Evolutionary conservation across 2,797 vertebrate genomes (phyloP), one percentile per base, ranked within the genome.

Genomic region (Leucoraja ocellata): DNA sequence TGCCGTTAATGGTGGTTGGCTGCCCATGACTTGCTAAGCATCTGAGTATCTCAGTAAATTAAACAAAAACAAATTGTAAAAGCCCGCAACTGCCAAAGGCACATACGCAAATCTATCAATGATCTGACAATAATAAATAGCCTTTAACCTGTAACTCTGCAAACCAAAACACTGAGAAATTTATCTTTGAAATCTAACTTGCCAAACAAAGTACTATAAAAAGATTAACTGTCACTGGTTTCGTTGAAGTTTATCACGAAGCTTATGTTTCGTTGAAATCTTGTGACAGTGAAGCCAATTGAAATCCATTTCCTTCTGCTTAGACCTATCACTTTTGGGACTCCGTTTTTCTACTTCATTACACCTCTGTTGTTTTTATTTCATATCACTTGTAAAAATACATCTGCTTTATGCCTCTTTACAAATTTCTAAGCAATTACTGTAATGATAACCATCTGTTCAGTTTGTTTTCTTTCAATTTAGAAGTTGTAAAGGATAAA

Each of bases 401-500:
- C 16, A 91, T 73, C 90, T 91, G 39, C 90, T 91, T 28, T 16
- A 13, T 54, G 36, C 90, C 36, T 46, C 9, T 91, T 91, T 91
- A 73, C 36, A 91, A 91, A 73, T 74, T 28, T 74, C 68, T 54
- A 25, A 14, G 90, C 14, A 74, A 25, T 46, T 91, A 91, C 32
- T 46, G 8, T 91, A 91, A 74, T 7, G 21, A 74, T 46, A 91
- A 54, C 68, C 68, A 74, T 91, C 90, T 73, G 36, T 46, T 14
- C 10, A 91, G 65, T 91, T 91, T 74, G 68, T 91, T 74, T 46
- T 46, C 65, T 91, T 91, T 91, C 71, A 91, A 73, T 39, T 91
- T 54, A 25, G 32, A 74, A 54, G 18, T 39, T 91, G 25, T 4
- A 74, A 73, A 91, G 18, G 68, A 74, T 36, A 91, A 54, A 46